These are phyloP conservation scores for Cremastobaeus sp. DNA, from an alignment of 2,888 invertebrate species.

Conservation along the genomic window DNA sequence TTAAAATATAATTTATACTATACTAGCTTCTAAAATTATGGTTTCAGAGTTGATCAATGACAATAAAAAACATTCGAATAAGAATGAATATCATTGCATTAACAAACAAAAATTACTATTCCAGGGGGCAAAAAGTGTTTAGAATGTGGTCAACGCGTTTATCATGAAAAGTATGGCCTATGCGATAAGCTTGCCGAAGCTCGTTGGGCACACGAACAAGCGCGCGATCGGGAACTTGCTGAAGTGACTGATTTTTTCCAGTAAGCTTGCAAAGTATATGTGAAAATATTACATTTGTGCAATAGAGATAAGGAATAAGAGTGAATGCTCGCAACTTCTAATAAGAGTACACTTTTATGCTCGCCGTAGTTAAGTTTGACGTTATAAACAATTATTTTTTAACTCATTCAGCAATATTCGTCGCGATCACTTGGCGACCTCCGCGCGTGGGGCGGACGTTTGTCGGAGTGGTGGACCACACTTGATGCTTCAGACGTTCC, in stretches of 20 bases:
- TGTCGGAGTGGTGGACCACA: constrained; percentile 64
- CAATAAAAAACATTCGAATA: too few species aligned
- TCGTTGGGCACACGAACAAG: constrained; percentile 88
- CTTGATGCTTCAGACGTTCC: constrained; percentile 59
- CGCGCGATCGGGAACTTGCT: constrained; percentile 85
- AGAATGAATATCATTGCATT: background rate
- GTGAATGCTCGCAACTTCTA: too few species aligned
- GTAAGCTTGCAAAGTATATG: constrained; percentile 64
- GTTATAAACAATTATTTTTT: too few species aligned
- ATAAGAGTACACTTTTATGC: too few species aligned
- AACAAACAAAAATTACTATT: constrained; percentile 50
- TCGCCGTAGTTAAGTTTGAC: too few species aligned
- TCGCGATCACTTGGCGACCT: too few species aligned
- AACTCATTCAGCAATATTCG: too few species aligned
- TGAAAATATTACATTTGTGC: background rate
- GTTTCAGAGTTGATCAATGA: too few species aligned
- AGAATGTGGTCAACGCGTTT: constrained; percentile 82
- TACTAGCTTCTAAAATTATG: too few species aligned
- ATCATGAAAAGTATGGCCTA: constrained; percentile 86
- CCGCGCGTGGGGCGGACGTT: constrained; percentile 77
- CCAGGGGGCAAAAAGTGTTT: constrained; percentile 85
- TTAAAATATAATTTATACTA: background rate
- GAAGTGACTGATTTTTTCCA: constrained; percentile 87
- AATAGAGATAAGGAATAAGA: too few species aligned
- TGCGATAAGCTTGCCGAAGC: constrained; percentile 85